These are phyloP conservation scores for Petrocephalus microphthalmus DNA, from an alignment of 2,113 vertebrate genomes.

Conservation along the genomic window DNA sequence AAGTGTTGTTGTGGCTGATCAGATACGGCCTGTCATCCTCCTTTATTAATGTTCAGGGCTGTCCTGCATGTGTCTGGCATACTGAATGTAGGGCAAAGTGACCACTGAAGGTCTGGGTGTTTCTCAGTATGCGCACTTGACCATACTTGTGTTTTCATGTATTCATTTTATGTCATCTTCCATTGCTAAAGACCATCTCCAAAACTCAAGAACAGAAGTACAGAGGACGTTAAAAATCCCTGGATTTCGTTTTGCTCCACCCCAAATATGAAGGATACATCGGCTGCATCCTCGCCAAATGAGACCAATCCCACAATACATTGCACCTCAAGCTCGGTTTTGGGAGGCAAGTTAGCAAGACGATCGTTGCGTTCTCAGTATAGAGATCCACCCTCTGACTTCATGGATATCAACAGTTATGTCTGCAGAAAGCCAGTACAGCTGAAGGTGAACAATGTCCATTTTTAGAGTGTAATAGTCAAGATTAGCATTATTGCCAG, in stretches of 20 bases:
- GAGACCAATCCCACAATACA: neutral
- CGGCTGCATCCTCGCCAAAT: neutral
- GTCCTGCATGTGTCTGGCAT: neutral
- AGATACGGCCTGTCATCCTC: neutral
- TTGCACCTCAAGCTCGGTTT: neutral
- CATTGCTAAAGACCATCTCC: neutral
- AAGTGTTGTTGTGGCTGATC: neutral
- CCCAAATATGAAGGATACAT: neutral
- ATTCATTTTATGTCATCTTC: neutral
- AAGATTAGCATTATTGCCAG: neutral
- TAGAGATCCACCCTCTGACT: neutral
- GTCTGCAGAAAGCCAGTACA: neutral
- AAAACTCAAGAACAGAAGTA: neutral
- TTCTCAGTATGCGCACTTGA: neutral
- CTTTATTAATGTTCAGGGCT: neutral
- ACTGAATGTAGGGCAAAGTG: neutral
- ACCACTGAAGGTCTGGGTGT: neutral
- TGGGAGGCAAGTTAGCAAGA: neutral
- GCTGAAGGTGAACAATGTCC: neutral
- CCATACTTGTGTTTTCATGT: neutral
- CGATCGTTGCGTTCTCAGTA: neutral
- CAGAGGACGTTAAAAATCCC: neutral
- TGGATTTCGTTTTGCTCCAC: neutral
- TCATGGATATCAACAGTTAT: neutral
- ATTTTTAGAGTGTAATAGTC: neutral